Evolutionary conservation across 2,888 invertebrate genomes (phyloP).

Genomic region (Teleogryllus oceanicus): DNA sequence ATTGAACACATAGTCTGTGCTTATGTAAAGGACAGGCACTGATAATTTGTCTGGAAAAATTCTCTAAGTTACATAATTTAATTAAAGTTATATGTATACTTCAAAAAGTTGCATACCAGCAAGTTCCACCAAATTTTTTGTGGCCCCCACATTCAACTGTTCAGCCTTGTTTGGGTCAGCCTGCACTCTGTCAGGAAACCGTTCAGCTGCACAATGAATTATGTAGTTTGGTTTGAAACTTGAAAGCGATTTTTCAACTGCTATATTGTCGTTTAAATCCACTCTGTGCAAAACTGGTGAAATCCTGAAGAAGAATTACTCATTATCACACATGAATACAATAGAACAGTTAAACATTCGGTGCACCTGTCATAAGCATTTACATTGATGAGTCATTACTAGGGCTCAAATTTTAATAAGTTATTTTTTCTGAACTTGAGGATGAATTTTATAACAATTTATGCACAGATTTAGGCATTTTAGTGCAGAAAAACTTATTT

Average conservation of each 20-base stretch:
- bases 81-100: not conserved
- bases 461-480: too few relatives aligned
- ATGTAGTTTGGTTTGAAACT: slow-evolving; percentile 48
- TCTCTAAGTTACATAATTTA: not conserved
- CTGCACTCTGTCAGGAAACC: slow-evolving; percentile 51
- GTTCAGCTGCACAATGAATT: slow-evolving; percentile 52
- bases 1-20: slow-evolving; percentile 57
- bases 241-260: slow-evolving; percentile 43
- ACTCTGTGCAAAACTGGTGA: slow-evolving; percentile 43
- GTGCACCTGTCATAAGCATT: too few relatives aligned
- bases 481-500: too few relatives aligned
- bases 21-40: slow-evolving; percentile 50
- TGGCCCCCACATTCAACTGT: slow-evolving; percentile 48
- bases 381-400: too few relatives aligned
- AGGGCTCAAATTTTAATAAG: too few relatives aligned
- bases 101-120: slow-evolving; percentile 28
- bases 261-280: slow-evolving; percentile 46
- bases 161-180: slow-evolving; percentile 46
- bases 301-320: slow-evolving; percentile 40
- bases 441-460: too few relatives aligned
- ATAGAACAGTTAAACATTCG: too few relatives aligned
- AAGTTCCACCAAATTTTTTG: slow-evolving; percentile 43
- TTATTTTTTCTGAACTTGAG: too few relatives aligned
- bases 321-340: too few relatives aligned
- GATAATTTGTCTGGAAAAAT: slow-evolving; percentile 40